Evolutionary conservation across 2,113 vertebrate species (phyloP).

Genomic region (Nymphicus hollandicus): DNA sequence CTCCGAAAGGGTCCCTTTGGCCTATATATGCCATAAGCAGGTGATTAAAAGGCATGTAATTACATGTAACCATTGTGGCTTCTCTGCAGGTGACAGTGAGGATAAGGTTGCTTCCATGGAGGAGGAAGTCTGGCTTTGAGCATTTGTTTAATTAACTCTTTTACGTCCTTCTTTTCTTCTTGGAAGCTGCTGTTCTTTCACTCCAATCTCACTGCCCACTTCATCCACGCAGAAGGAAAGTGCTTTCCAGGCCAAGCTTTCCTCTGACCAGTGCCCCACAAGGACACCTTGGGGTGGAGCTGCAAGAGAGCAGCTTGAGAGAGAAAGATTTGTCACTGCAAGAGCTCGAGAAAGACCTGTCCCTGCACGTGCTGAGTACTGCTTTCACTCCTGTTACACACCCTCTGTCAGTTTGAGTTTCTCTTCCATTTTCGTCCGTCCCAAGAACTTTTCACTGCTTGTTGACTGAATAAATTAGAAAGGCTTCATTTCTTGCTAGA

Average conservation of each 20-base stretch:
- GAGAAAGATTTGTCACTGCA: neutral
- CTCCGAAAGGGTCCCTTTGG: neutral
- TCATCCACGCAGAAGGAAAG: neutral
- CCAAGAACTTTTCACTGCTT: neutral
- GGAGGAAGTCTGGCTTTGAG: neutral
- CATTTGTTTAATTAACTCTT: neutral
- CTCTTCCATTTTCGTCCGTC: neutral
- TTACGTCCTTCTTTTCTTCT: neutral
- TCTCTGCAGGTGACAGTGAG: neutral
- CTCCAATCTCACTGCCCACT: neutral
- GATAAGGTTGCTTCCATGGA: neutral
- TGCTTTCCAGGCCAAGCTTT: neutral
- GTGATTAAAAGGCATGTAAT: neutral
- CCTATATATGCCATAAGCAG: neutral
- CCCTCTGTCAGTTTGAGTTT: neutral
- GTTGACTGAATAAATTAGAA: neutral
- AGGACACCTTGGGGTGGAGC: neutral
- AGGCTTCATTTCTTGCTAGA: neutral
- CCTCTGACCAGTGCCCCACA: neutral
- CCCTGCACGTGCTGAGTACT: neutral
- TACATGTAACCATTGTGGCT: neutral
- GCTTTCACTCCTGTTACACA: neutral
- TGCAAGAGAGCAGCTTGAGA: too few relatives aligned
- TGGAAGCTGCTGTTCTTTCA: neutral
- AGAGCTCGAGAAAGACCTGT: neutral